A percentile compares a stretch with the other conserved stretches of the same genome.
These are phyloP conservation scores for Eretmocerus hayati DNA, from an alignment of 2,888 invertebrate species.

Conservation along the genomic window DNA sequence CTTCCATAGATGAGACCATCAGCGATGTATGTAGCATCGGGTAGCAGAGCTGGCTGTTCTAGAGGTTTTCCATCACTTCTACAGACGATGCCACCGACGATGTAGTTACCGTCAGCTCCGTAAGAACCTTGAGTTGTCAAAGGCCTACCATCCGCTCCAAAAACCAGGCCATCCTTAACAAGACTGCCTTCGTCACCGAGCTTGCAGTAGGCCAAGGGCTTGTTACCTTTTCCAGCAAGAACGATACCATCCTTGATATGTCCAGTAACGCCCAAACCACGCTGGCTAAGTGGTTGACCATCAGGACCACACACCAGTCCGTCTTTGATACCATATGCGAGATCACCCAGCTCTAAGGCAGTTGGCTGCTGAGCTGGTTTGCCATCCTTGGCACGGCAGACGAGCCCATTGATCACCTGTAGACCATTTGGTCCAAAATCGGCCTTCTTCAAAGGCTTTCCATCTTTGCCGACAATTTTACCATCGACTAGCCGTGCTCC, in stretches of 20 bases:
- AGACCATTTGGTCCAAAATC: constrained; percentile 40
- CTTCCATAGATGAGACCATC: constrained; percentile 39
- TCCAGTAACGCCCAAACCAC: constrained; percentile 34
- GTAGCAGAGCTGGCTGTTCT: constrained; percentile 35
- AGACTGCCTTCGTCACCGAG: constrained; percentile 36
- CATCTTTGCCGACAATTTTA: constrained; percentile 36
- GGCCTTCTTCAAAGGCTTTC: constrained; percentile 35
- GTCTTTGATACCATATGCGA: constrained; percentile 33
- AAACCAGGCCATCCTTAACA: constrained; percentile 40
- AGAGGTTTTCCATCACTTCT: constrained; percentile 38
- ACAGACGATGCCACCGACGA: constrained; percentile 41
- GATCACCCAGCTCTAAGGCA: constrained; percentile 30
- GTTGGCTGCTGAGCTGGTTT: constrained; percentile 33
- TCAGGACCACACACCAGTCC: constrained; percentile 34
- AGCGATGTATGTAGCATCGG: constrained; percentile 37
- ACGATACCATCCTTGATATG: constrained; percentile 40
- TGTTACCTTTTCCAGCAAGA: constrained; percentile 37
- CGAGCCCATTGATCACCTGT: constrained; percentile 33
- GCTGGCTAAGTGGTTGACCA: constrained; percentile 30
- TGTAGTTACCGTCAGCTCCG: constrained; percentile 37
- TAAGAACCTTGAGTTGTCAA: constrained; percentile 36
- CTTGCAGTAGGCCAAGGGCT: constrained; percentile 33
- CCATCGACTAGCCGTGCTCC: constrained; percentile 35
- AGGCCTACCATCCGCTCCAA: constrained; percentile 35
- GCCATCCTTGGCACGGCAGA: constrained; percentile 37